Conservation (phyloP, 2,888 invertebrate genomes). For the Pseudococcus longispinus region DNA sequence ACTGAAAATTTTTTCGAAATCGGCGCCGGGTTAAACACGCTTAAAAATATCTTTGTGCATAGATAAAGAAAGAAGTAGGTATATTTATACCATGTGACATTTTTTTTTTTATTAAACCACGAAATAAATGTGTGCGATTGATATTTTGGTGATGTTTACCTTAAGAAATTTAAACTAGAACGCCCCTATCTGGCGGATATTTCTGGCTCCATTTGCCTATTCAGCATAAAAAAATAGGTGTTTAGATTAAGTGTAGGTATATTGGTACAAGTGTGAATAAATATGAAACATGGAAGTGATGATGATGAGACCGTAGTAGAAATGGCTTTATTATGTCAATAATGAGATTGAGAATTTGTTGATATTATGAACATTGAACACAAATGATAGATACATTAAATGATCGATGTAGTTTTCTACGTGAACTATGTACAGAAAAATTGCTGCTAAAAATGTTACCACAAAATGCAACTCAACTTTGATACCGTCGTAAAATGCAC, state of each 20-base stretch:
- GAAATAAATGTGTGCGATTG: not conserved
- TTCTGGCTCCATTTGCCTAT: slow-evolving; percentile 52
- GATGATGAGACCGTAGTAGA: not conserved
- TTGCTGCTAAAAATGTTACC: not conserved
- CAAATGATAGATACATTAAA: not conserved
- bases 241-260: not conserved
- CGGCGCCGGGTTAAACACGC: slow-evolving; percentile 13
- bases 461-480: not conserved
- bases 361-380: not conserved
- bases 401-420: not conserved
- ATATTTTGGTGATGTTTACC: slow-evolving; percentile 38
- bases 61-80: slow-evolving; percentile 17
- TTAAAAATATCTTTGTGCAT: slow-evolving; percentile 23
- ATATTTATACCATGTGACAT: not conserved
- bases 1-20: not conserved
- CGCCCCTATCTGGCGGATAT: slow-evolving; percentile 54
- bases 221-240: slow-evolving; percentile 43
- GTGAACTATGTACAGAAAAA: not conserved
- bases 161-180: slow-evolving; percentile 51
- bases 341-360: not conserved
- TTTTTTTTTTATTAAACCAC: not conserved
- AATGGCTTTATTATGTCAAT: not conserved
- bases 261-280: not conserved
- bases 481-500: slow-evolving; percentile 8
- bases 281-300: not conserved